Conservation (phyloP, 2,113 vertebrate species). For the Tretioscincus oriximinensis region DNA sequence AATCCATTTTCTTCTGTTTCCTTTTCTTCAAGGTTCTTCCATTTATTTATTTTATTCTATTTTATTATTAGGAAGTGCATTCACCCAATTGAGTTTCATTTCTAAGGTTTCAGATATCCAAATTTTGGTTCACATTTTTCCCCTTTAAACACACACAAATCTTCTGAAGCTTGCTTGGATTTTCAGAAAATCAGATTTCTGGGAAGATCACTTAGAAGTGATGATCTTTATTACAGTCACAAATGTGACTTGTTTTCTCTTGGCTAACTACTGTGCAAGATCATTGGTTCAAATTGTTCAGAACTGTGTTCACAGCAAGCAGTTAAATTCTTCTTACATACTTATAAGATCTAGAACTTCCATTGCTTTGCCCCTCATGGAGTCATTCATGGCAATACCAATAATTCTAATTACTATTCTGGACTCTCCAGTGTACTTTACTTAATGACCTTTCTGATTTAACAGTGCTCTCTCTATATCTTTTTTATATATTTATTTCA, state of each 20-base stretch:
- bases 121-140: conserved; percentile 34
- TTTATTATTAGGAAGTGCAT: conserved; percentile 34
- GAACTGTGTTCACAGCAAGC: conserved; percentile 34
- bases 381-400: conserved; percentile 16
- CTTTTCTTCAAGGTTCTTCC: neutral
- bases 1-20: neutral
- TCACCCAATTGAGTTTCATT: conserved; percentile 22
- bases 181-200: conserved; percentile 46
- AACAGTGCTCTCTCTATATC: conserved; percentile 2
- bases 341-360: neutral
- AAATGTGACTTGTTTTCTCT: conserved; percentile 47
- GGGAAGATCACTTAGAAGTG: conserved; percentile 36
- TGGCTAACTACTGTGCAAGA: conserved; percentile 42
- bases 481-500: conserved; percentile 10
- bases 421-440: conserved; percentile 28
- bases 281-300: conserved; percentile 44
- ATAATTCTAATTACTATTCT: neutral
- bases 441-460: conserved; percentile 16
- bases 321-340: conserved; percentile 24
- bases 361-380: neutral
- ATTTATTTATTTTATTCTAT: conserved; percentile 3
- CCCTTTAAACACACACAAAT: neutral
- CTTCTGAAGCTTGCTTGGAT: conserved; percentile 33
- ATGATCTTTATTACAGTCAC: conserved; percentile 46
- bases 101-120: conserved; percentile 19